Evolutionary conservation across 2,113 vertebrate genomes (phyloP).

Genomic region (Tylochromis polylepis): DNA sequence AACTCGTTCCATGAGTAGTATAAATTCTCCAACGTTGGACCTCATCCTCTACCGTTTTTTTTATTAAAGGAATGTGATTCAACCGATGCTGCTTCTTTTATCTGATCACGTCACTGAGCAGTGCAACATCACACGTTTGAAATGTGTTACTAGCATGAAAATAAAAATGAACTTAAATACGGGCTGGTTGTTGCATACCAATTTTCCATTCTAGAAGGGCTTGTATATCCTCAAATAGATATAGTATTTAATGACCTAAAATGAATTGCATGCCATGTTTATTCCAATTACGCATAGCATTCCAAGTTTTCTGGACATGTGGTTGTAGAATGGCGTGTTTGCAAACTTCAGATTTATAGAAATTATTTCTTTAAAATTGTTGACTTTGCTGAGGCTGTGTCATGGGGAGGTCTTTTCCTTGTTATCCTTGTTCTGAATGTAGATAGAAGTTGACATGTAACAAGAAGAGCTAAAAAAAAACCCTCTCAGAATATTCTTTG

Average conservation of each 20-base stretch:
- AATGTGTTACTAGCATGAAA: no score
- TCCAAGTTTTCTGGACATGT: no score
- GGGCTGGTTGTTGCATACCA: neutral
- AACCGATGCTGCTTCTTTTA: accelerated
- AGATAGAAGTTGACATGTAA: neutral
- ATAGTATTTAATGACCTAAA: neutral
- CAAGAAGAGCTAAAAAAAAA: neutral
- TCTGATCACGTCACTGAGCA: neutral
- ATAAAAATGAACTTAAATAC: no score
- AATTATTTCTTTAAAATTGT: neutral
- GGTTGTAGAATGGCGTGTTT: neutral
- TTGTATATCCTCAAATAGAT: neutral
- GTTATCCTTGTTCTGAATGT: neutral
- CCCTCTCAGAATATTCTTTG: neutral
- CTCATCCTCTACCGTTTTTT: neutral
- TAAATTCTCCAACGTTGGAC: neutral
- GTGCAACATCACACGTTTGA: no score
- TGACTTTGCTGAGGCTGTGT: neutral
- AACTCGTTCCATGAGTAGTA: neutral
- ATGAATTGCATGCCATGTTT: neutral
- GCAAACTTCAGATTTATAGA: neutral
- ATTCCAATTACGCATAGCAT: neutral
- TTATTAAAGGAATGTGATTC: neutral
- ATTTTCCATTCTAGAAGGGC: no score
- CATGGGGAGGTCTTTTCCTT: neutral